Evolutionary conservation across 2,797 vertebrate genomes (phyloP), one percentile per base, ranked within the genome.

Genomic region (Phalanger gymnotis): DNA sequence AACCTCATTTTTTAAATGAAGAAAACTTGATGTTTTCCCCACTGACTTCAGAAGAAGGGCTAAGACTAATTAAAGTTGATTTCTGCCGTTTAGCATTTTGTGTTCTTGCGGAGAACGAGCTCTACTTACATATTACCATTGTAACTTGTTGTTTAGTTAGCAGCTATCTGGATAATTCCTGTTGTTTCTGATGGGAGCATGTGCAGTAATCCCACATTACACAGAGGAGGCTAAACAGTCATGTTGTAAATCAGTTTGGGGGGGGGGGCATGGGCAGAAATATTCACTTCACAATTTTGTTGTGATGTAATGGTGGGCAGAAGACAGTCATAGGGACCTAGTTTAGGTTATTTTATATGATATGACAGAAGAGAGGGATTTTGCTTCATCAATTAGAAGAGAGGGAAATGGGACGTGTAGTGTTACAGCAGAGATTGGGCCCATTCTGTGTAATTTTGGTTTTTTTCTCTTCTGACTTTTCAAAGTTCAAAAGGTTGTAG

Each of bases 21-120:
- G 40, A 81, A 95, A 55, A 91, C 14, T 81, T 53, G 31, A 93
- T 40, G 92, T 73, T 52, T 27, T 51, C 14, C 10, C 27, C 90
- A 9, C 40, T 7, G 66, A 96, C 91, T 25, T 93, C 22, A 31
- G 93, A 90, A 53, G 53, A 92, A 93, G 34, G 93, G n/a, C 25
- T 11, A 81, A 93, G 91, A 87, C 56, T 93, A 94, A 94, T 91
- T n/a, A 94, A 94, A 52, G n/a, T 40, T 89, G 94, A 7, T 96
- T 96, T 95, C 54, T 91, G 53, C 90, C 52, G 54, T 53, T 95
- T 54, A 92, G 90, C 55, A 61, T 96, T 73, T 97, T 89, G 52
- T 81, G 47, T 27, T 87, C 22, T 81, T 91, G 54, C 6, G 54
- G 87, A 53, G 90, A 90, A 90, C 30, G 54, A 96, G 16, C 66